phyloP scores from a whole-genome alignment of 1,140 invertebrate species.

The Zaprionus ghesquierei region DNA sequence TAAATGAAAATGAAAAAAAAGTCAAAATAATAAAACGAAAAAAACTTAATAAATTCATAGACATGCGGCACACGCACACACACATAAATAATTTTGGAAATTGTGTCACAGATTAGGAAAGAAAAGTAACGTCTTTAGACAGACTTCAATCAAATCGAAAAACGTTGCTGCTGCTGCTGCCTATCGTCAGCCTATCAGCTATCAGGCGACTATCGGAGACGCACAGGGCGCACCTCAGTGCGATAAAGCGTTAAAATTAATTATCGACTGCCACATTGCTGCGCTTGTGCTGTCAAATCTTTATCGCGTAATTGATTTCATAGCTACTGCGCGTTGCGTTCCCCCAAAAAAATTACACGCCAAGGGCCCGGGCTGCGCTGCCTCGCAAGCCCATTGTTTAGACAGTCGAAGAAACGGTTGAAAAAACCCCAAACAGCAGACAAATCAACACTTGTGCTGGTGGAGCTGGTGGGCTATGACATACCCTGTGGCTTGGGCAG shows the following conservation, averaged over 20 bases:
- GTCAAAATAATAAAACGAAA: slow-evolving; percentile 1
- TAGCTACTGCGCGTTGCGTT: slow-evolving; percentile 81
- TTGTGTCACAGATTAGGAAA: slow-evolving; percentile 70
- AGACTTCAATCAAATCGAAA: slow-evolving; percentile 77
- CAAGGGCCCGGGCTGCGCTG: slow-evolving; percentile 33
- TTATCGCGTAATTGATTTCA: slow-evolving; percentile 81
- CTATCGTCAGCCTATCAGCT: slow-evolving; percentile 45
- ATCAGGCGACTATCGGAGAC: slow-evolving; percentile 35
- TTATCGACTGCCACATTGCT: slow-evolving; percentile 73
- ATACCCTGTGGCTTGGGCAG: slow-evolving; percentile 2
- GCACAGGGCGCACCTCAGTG: slow-evolving; percentile 65
- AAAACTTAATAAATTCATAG: slow-evolving; percentile 67
- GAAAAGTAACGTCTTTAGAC: slow-evolving; percentile 52
- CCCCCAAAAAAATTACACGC: slow-evolving; percentile 68
- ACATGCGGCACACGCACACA: slow-evolving; percentile 55
- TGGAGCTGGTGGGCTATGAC: background rate
- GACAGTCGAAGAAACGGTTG: slow-evolving; percentile 38
- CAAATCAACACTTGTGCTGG: background rate
- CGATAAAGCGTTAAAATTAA: slow-evolving; percentile 81
- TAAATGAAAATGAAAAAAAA: slow-evolving; percentile 1
- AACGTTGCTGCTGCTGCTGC: slow-evolving; percentile 13
- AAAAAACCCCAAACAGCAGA: slow-evolving; percentile 33
- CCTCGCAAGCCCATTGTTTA: slow-evolving; percentile 46
- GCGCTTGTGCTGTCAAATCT: slow-evolving; percentile 80
- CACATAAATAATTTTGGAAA: slow-evolving; percentile 62